Conservation (phyloP, 2,888 invertebrate genomes). For the Drosophila recens region DNA sequence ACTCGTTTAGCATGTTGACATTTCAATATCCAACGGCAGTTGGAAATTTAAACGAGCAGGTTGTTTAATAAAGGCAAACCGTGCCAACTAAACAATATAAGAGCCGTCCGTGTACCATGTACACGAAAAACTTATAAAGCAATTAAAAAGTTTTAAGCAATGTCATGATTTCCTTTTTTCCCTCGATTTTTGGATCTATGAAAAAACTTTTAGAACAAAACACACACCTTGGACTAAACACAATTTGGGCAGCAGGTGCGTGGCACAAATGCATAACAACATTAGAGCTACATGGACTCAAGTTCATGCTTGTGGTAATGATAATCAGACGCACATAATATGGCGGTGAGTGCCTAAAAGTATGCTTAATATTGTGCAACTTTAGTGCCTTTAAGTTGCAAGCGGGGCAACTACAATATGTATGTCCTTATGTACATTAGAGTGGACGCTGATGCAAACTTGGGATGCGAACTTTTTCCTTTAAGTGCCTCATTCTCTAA, state of each 20-base stretch:
- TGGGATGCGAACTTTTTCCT: constrained; percentile 37
- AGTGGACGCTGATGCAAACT: constrained; percentile 40
- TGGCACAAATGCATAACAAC: constrained; percentile 49
- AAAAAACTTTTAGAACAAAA: constrained; percentile 33
- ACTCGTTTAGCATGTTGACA: background rate
- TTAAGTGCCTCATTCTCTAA: constrained; percentile 64
- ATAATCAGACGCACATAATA: constrained; percentile 71
- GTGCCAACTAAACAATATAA: constrained; percentile 17
- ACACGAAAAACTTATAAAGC: constrained; percentile 51
- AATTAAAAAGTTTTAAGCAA: constrained; percentile 57
- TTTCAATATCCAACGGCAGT: background rate
- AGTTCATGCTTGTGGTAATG: constrained; percentile 49
- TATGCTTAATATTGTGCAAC: constrained; percentile 76
- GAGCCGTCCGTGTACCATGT: constrained; percentile 8
- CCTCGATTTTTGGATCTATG: constrained; percentile 27
- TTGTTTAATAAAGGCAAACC: constrained; percentile 13
- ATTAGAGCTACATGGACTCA: constrained; percentile 39
- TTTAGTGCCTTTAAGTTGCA: constrained; percentile 77
- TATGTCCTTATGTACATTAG: background rate
- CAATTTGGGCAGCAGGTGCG: constrained; percentile 32
- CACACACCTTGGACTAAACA: constrained; percentile 37
- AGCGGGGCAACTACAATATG: constrained; percentile 13
- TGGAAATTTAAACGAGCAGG: constrained; percentile 1
- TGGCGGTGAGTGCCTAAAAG: constrained; percentile 69
- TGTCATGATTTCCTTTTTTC: constrained; percentile 47